Evolutionary conservation across 2,888 invertebrate genomes (phyloP), one percentile per base, ranked within the genome.

Genomic region (Apotomis betuletana): DNA sequence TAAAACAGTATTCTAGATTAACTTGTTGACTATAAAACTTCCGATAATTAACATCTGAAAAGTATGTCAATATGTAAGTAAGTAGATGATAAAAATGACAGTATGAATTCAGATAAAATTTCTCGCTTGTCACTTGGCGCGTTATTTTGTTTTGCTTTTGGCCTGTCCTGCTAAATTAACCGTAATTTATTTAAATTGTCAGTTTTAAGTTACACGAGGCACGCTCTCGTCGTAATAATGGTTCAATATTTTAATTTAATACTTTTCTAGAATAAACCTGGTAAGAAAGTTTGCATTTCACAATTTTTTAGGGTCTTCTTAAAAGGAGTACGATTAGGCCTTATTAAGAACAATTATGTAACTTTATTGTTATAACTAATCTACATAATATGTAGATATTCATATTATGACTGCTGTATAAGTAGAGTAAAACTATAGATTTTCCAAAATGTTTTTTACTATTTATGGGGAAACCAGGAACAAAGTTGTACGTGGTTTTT

Each of bases 101-200:
- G 41, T 13, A 10, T 52, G 5, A 15, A 27, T 15, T 10, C 54
- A 27, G 49, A 49, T 49, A 49, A 49, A 49, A 49, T 49, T 8
- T 49, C 59, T 44, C 36, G 57, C 44, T 68, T 38, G 54, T 38
- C 49, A 9, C 51, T 15, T 9, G 4, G 5, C 36, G 12, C 44
- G 13, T 54, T n/a, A 3, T 12, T 49, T 41, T 10, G 46, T 67
- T 54, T 67, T 65, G 10, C 41, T 61, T 61, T 10, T 52, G 13
- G 49, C 54, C 15, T 13, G 41, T 55, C 60, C 27, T 61, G n/a
- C 61, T 41, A 3, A 55, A 78, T 78, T 65, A 75, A 73, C 69
- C 10, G 73, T 69, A 74, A 77, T 77, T 77, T 73, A 75, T 75
- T 75, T 69, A 74, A 75, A 77, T 77, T 75, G 67, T n/a, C 5